Base-by-base conservation (phyloP, 2,797 vertebrate species). In the Euthynnus affinis region DNA sequence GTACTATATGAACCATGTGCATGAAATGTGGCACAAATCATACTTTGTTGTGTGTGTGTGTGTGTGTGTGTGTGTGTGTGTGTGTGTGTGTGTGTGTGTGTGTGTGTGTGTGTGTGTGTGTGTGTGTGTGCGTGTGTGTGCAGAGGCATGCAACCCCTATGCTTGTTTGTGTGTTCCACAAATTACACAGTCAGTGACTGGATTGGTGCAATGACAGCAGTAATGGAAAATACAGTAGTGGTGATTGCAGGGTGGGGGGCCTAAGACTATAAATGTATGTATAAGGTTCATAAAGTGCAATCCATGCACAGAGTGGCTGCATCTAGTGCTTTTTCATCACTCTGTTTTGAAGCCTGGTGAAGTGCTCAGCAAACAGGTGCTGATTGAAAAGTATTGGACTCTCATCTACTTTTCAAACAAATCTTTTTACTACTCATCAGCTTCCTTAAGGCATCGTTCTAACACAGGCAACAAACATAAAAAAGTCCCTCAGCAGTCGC, bases 331-430 rank as follows among this genome's bases (percentile, higher is more conserved):
- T 87, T 88, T 81, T 73, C 80, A 82, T 88, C 82, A 78, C 57
- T 76, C 60, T 23, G 62, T 80, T 83, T 84, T 73, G 52, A 78
- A 89, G 81, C 85, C 75, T 42, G 44, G 34, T 2, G 65, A 85
- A 93, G 89, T 91, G 87, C 82, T 87, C 20, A 0, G 29, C 84
- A 90, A 89, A 92, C 81, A 56, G 20, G 23, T 56, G 71, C 74
- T 91, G 90, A 93, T 89, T 91, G 86, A 87, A 83, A 86, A 86
- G 66, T 84, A 88, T 84, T 87, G 79, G 82, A 69, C 66, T 73
- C 74, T 62, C 75, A 84, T 82, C 57, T 75, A 63, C 67, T 85
- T 90, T 71, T 88, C 78, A 83, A 87, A 88, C 75, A 71, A 84
- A 87, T 80, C 65, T 86, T 87, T 88, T 82, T 78, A 61, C 55